A percentile compares a stretch with the other conserved stretches of the same genome.
Conservation (phyloP, 2,113 vertebrate species). For the Stegastes partitus region DNA sequence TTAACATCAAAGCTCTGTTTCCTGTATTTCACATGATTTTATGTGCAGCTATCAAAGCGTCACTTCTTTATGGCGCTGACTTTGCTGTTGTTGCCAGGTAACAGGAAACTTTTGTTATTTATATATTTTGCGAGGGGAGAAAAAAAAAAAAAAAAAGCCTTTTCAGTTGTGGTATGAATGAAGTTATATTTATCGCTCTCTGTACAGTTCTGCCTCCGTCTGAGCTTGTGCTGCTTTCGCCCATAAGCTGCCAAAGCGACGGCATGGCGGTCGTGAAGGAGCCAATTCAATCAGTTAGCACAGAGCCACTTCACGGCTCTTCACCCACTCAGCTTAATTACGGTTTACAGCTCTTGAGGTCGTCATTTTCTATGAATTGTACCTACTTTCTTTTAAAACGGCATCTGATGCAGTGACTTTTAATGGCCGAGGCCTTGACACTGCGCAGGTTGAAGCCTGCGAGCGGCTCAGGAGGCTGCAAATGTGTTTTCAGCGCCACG, state of each 20-base stretch:
- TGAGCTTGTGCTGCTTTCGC: neutral
- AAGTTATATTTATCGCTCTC: neutral
- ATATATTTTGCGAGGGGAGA: no score
- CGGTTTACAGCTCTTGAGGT: neutral
- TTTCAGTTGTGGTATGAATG: neutral
- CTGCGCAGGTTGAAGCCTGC: no score
- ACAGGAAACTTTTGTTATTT: neutral
- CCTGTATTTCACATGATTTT: neutral
- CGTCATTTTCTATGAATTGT: conserved; percentile 11
- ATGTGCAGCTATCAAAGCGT: no score
- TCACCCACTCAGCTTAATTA: conserved; percentile 31
- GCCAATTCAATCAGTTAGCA: conserved; percentile 2
- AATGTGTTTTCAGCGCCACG: no score
- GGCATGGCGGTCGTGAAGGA: conserved; percentile 4
- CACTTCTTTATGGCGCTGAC: neutral
- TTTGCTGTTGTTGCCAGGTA: conserved; percentile 39
- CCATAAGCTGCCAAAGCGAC: neutral
- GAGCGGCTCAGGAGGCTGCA: no score
- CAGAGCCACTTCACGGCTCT: conserved; percentile 12
- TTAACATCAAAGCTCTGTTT: no score
- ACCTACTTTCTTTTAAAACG: neutral
- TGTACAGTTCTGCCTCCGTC: neutral
- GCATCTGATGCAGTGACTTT: no score
- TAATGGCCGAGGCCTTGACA: no score
- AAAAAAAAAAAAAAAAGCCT: no score